phyloP scores from a whole-genome alignment of 2,797 vertebrate species.

The Acrossocheilus fasciatus region DNA sequence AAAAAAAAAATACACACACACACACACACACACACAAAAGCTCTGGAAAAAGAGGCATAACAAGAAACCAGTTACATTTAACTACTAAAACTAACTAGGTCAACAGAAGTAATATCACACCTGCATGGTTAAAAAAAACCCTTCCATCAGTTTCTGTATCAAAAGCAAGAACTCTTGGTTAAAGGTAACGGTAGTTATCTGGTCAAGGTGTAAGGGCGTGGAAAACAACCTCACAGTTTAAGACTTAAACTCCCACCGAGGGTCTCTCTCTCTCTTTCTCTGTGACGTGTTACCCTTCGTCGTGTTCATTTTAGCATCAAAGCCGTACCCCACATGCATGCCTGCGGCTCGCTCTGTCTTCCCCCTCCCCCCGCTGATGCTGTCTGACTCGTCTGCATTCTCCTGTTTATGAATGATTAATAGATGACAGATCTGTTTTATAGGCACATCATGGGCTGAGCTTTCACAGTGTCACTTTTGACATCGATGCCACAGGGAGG shows the following conservation, averaged over 20 bases:
- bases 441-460: conserved; percentile 61
- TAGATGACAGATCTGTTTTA: conserved; percentile 69
- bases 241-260: conserved; percentile 35
- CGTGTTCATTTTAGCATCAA: conserved; percentile 68
- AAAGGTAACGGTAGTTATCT: background rate
- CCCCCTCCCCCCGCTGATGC: conserved; percentile 55
- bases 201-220: conserved; percentile 34
- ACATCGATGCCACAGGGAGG: conserved; percentile 63
- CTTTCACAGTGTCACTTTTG: conserved; percentile 65
- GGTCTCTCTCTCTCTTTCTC: conserved; percentile 40
- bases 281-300: conserved; percentile 58
- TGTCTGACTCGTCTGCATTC: conserved; percentile 60
- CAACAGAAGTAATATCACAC: background rate
- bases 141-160: background rate
- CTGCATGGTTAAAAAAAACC: background rate
- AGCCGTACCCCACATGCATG: conserved; percentile 63
- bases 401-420: conserved; percentile 69
- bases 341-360: conserved; percentile 60
- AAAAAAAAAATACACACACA: background rate
- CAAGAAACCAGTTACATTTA: background rate
- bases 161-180: background rate
- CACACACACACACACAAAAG: background rate
- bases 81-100: background rate
- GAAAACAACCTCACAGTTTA: conserved; percentile 52
- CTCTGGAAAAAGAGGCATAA: background rate